Percentiles rank a stretch among this genome's conserved stretches.
Conservation (phyloP, 2,888 invertebrate species). For the Tiphia femorata region DNA sequence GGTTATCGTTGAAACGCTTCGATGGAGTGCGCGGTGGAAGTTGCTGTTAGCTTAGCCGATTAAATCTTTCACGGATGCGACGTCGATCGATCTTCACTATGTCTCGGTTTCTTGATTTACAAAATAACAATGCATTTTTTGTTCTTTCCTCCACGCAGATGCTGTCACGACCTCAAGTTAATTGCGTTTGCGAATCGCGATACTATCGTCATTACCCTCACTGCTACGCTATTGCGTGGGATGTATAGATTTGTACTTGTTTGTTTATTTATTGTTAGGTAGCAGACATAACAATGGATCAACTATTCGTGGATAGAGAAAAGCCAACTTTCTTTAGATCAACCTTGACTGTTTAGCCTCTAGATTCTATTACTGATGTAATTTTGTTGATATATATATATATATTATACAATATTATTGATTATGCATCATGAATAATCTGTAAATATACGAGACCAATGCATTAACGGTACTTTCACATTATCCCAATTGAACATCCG, state of each 20-base stretch:
- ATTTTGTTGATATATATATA: constrained; percentile 56
- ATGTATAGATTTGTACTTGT: constrained; percentile 52
- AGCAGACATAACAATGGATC: constrained; percentile 22
- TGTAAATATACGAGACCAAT: constrained; percentile 59
- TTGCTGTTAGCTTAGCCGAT: no score
- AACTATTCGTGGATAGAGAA: constrained; percentile 19
- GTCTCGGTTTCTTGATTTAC: no score
- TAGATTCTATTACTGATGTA: constrained; percentile 58
- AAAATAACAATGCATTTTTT: no score
- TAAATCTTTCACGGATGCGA: no score
- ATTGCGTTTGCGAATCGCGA: constrained; percentile 29
- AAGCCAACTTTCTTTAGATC: constrained; percentile 48
- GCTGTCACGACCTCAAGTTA: constrained; percentile 28
- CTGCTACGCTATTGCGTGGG: constrained; percentile 28
- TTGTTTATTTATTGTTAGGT: constrained; percentile 54
- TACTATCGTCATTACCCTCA: constrained; percentile 31
- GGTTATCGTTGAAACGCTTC: no score
- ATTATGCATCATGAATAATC: constrained; percentile 52
- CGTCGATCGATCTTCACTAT: no score
- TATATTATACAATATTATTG: constrained; percentile 50
- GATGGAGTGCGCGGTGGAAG: no score
- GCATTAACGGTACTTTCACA: constrained; percentile 20
- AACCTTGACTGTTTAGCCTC: constrained; percentile 56
- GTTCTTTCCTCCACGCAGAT: no score
- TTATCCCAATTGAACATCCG: neutral